phyloP scores from a whole-genome alignment of 1,140 invertebrate genomes.

The Rhagoletis pomonella region DNA sequence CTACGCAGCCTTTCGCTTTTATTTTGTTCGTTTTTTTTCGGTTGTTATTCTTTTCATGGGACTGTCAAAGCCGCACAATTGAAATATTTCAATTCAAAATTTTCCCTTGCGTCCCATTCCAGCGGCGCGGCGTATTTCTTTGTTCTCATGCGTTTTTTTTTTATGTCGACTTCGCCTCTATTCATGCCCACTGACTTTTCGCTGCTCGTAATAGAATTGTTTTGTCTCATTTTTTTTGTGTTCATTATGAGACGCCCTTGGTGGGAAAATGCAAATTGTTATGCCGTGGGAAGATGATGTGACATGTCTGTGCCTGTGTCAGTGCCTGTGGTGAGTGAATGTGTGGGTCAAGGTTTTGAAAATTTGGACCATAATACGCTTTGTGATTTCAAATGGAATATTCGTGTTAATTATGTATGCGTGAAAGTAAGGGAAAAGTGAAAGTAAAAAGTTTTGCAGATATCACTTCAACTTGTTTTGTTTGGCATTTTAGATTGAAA shows the following conservation, averaged over 20 bases:
- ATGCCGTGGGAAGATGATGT: not conserved
- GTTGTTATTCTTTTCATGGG: not conserved
- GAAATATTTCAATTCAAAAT: slow-evolving; percentile 31
- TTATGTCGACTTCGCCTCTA: not conserved
- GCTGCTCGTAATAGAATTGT: slow-evolving; percentile 20
- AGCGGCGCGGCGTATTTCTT: not conserved
- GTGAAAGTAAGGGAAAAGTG: not conserved
- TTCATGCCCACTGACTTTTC: slow-evolving; percentile 21
- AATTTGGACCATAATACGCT: not conserved
- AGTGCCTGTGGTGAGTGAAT: not conserved
- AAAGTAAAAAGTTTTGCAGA: too few species aligned
- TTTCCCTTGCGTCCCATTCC: not conserved
- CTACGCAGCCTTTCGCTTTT: not conserved
- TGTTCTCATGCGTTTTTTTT: not conserved
- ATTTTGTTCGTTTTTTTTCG: not conserved
- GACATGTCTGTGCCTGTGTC: not conserved
- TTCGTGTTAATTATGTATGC: not conserved
- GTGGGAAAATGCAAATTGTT: not conserved
- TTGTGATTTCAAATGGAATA: not conserved
- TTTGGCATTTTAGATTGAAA: too few species aligned
- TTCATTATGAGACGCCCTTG: not conserved
- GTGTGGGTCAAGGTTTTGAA: slow-evolving; percentile 36
- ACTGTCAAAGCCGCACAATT: not conserved
- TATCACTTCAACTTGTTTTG: too few species aligned
- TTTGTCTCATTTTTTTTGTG: not conserved